These are phyloP conservation scores for Coleophora flavipennella DNA, from an alignment of 2,888 invertebrate genomes.

Conservation along the genomic window DNA sequence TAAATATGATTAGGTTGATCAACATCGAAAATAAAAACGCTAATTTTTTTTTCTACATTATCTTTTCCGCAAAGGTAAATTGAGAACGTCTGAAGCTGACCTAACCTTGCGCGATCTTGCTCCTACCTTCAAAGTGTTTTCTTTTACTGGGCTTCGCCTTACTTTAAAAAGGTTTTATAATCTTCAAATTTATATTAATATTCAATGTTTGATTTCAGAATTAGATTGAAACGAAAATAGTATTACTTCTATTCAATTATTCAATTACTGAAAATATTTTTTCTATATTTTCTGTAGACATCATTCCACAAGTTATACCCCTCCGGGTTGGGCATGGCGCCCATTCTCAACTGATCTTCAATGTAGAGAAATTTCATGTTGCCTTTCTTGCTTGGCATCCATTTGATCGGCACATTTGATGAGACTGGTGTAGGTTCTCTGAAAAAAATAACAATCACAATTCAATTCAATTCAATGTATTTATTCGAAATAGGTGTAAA, in stretches of 20 bases:
- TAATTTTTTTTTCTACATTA: too few relatives aligned
- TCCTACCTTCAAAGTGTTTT: background rate
- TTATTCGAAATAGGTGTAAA: too few relatives aligned
- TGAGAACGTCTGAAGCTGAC: constrained; percentile 4
- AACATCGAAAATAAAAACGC: too few relatives aligned
- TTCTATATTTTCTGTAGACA: constrained; percentile 27
- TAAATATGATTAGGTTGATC: too few relatives aligned
- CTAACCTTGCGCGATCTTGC: too few relatives aligned
- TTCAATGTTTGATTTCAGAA: too few relatives aligned
- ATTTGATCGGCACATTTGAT: constrained; percentile 28
- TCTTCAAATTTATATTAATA: too few relatives aligned
- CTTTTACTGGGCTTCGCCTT: too few relatives aligned
- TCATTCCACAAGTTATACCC: constrained; percentile 37
- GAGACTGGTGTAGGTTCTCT: constrained; percentile 39
- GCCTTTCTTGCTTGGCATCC: constrained; percentile 31
- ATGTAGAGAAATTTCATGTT: constrained; percentile 35
- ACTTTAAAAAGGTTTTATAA: background rate
- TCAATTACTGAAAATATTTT: constrained; percentile 9
- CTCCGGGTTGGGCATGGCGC: constrained; percentile 28
- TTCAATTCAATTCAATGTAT: too few relatives aligned
- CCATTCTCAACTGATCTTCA: constrained; percentile 30
- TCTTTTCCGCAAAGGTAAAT: too few relatives aligned
- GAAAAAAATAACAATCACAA: constrained; percentile 24
- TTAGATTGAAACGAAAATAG: too few relatives aligned
- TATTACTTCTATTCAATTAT: too few relatives aligned